Evolutionary conservation across 2,113 vertebrate species (phyloP).

Genomic region (Hemiprocne comata): DNA sequence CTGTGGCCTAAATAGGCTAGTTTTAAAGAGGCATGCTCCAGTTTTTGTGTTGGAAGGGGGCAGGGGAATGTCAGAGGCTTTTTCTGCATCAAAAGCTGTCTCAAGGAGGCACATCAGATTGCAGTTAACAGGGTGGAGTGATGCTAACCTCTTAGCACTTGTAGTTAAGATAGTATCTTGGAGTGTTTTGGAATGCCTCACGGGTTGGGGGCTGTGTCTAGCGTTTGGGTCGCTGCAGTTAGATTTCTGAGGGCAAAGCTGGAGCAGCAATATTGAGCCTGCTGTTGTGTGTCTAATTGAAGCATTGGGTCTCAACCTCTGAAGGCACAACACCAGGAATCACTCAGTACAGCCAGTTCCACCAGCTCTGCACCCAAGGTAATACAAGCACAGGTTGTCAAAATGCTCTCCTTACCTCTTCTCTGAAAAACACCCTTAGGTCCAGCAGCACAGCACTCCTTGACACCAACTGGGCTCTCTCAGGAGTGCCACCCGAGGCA

Average conservation of each 20-base stretch:
- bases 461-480: not conserved
- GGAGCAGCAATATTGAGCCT: not conserved
- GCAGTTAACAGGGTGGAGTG: not conserved
- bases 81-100: conserved; percentile 3
- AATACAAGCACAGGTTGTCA: not conserved
- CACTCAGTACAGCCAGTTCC: not conserved
- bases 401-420: not conserved
- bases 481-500: not conserved
- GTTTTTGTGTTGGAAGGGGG: conserved; percentile 37
- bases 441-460: not conserved
- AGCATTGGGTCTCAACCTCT: not conserved
- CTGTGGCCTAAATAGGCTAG: conserved; percentile 75
- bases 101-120: not conserved
- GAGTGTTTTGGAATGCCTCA: not conserved
- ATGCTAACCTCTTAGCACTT: not conserved
- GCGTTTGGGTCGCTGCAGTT: not conserved
- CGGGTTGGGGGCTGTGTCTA: not conserved
- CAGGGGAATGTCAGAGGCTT: conserved; percentile 21
- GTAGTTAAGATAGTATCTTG: not conserved
- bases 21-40: conserved; percentile 72
- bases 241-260: not conserved
- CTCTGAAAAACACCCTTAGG: not conserved
- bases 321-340: not conserved
- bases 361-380: not conserved
- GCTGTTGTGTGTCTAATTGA: not conserved